Conservation (phyloP, 1,140 invertebrate genomes). For the Colletes latitarsis region DNA sequence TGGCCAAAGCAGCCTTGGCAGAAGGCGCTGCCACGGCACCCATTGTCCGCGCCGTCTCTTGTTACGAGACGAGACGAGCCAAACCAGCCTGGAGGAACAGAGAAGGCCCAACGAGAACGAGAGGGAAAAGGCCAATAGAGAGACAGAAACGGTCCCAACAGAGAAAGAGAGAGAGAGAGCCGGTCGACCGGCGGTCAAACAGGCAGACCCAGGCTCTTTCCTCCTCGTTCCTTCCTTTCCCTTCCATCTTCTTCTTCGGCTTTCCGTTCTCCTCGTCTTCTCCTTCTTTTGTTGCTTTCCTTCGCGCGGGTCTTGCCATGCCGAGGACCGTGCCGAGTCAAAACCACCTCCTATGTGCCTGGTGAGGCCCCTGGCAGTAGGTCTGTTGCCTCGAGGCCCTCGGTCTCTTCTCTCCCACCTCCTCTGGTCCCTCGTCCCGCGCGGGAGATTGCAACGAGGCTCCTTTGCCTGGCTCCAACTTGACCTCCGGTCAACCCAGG, state of each 20-base stretch:
- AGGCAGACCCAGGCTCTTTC: slow-evolving; percentile 62
- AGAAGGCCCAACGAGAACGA: slow-evolving; percentile 24
- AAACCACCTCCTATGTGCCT: slow-evolving; percentile 71
- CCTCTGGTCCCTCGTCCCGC: background rate
- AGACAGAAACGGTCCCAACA: slow-evolving; percentile 16
- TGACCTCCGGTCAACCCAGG: slow-evolving; percentile 37
- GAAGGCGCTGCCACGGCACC: slow-evolving; percentile 76
- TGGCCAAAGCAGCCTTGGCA: slow-evolving; percentile 75
- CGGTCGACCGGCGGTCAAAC: slow-evolving; percentile 66
- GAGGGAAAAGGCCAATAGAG: slow-evolving; percentile 12
- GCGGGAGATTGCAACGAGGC: slow-evolving; percentile 37
- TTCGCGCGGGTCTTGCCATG: slow-evolving; percentile 56
- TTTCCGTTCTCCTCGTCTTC: slow-evolving; percentile 41
- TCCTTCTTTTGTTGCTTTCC: slow-evolving; percentile 67
- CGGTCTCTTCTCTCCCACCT: slow-evolving; percentile 39
- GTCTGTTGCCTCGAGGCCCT: slow-evolving; percentile 65
- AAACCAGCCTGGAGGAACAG: slow-evolving; percentile 27
- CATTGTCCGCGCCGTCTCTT: slow-evolving; percentile 79
- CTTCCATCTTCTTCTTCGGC: background rate
- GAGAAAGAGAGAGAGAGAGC: slow-evolving; percentile 29
- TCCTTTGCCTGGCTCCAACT: slow-evolving; percentile 17
- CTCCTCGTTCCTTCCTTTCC: slow-evolving; percentile 24
- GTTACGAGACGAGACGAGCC: slow-evolving; percentile 78
- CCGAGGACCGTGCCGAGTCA: slow-evolving; percentile 60
- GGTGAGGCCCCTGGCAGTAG: slow-evolving; percentile 70